Percentiles rank a stretch among this genome's conserved stretches.
These are phyloP conservation scores for Rhinogobio ventralis DNA, from an alignment of 2,797 vertebrate species.

Conservation along the genomic window DNA sequence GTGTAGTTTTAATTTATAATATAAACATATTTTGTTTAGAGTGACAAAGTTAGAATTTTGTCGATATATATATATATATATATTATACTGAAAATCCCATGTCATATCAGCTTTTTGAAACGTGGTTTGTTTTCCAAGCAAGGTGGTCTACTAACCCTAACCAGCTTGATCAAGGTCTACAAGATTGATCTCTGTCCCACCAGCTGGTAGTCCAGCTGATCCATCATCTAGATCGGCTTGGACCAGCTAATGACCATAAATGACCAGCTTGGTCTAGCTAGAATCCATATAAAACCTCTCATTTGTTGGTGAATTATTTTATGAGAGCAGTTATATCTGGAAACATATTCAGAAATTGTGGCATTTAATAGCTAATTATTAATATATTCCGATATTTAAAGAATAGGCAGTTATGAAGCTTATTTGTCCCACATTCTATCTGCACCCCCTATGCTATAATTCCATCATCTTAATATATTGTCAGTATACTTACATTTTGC, in stretches of 20 bases:
- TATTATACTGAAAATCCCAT: neutral
- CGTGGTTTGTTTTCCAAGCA: neutral
- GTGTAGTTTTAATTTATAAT: too few relatives aligned
- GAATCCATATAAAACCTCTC: neutral
- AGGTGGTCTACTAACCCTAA: conserved; percentile 2
- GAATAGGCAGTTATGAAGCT: neutral
- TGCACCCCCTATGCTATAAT: neutral
- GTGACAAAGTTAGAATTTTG: neutral
- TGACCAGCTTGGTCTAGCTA: neutral
- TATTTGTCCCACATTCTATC: neutral
- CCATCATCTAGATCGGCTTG: neutral
- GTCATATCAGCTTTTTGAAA: neutral
- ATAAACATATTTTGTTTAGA: neutral
- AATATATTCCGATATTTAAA: neutral
- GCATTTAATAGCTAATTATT: neutral
- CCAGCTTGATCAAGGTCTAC: conserved; percentile 19
- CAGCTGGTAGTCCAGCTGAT: conserved; percentile 9
- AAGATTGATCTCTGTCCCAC: conserved; percentile 5
- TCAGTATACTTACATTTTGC: neutral
- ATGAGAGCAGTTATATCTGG: neutral
- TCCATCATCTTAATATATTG: neutral
- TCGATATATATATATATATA: neutral
- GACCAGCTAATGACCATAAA: neutral
- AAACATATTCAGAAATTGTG: neutral
- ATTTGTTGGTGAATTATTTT: neutral